Conservation (phyloP, 2,113 vertebrate genomes). For the Proterorhinus semilunaris region DNA sequence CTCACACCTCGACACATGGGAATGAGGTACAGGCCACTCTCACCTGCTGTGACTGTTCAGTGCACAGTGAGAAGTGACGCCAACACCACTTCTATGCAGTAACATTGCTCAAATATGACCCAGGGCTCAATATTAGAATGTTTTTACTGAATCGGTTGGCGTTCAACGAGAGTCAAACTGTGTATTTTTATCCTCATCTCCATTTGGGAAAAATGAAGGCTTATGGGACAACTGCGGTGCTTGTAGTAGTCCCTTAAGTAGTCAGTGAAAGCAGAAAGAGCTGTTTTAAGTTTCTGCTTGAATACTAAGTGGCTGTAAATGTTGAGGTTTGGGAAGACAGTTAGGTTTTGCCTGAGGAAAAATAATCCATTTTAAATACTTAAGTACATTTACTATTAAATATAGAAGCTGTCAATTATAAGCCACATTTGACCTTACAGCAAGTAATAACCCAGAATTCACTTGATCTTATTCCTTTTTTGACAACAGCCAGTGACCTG, state of each 20-base stretch:
- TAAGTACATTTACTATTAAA: constrained; percentile 1
- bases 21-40: constrained; percentile 54
- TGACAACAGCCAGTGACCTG: background rate
- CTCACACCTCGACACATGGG: constrained; percentile 47
- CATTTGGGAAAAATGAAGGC: constrained; percentile 17
- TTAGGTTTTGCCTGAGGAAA: background rate
- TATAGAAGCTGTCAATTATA: constrained; percentile 8
- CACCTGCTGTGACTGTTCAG: constrained; percentile 35
- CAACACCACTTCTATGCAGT: constrained; percentile 35
- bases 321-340: background rate
- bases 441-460: constrained; percentile 34
- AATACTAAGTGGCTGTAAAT: constrained; percentile 1
- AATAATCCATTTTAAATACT: constrained; percentile 1
- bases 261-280: constrained; percentile 1
- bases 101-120: constrained; percentile 34
- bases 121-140: constrained; percentile 7
- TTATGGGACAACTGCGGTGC: constrained; percentile 4
- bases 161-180: constrained; percentile 12
- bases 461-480: constrained; percentile 46
- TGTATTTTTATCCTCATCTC: constrained; percentile 16
- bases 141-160: constrained; percentile 28
- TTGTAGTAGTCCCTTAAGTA: constrained; percentile 3
- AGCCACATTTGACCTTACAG: constrained; percentile 25
- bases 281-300: background rate
- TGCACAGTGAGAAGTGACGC: constrained; percentile 54